Conservation (phyloP, 2,888 invertebrate genomes). For the Agonopterix heracliana region DNA sequence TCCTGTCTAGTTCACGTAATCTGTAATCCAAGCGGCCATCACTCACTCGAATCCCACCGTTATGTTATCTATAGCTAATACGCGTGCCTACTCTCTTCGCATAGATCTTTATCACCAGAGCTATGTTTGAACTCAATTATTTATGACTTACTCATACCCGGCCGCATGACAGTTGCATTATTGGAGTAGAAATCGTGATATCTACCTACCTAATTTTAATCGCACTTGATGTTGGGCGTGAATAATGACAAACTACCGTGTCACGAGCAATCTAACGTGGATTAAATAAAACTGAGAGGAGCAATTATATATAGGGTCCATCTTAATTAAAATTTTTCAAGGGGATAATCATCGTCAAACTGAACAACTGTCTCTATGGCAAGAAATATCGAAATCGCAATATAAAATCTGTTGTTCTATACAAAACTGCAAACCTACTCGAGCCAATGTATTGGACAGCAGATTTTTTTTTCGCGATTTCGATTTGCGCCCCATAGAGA, state of each 20-base stretch:
- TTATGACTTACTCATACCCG: slow-evolving; percentile 38
- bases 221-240: slow-evolving; percentile 9
- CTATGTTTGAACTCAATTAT: slow-evolving; percentile 54
- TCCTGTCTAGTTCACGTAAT: not conserved
- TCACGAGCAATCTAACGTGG: not conserved
- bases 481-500: too few species aligned
- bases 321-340: too few species aligned
- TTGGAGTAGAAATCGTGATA: slow-evolving; percentile 31
- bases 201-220: slow-evolving; percentile 28
- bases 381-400: too few species aligned
- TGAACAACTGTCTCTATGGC: too few species aligned
- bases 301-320: too few species aligned
- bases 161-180: slow-evolving; percentile 43
- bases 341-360: too few species aligned
- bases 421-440: too few species aligned
- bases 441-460: too few species aligned
- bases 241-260: slow-evolving; percentile 3
- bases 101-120: slow-evolving; percentile 42
- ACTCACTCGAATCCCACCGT: slow-evolving; percentile 29
- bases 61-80: slow-evolving; percentile 20
- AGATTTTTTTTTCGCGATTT: too few species aligned
- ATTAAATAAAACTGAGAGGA: too few species aligned
- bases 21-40: slow-evolving; percentile 24
- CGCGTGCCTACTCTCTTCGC: slow-evolving; percentile 30
- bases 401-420: too few species aligned